These are phyloP conservation scores for Formica selysi DNA, from an alignment of 1,140 invertebrate species.

Conservation along the genomic window DNA sequence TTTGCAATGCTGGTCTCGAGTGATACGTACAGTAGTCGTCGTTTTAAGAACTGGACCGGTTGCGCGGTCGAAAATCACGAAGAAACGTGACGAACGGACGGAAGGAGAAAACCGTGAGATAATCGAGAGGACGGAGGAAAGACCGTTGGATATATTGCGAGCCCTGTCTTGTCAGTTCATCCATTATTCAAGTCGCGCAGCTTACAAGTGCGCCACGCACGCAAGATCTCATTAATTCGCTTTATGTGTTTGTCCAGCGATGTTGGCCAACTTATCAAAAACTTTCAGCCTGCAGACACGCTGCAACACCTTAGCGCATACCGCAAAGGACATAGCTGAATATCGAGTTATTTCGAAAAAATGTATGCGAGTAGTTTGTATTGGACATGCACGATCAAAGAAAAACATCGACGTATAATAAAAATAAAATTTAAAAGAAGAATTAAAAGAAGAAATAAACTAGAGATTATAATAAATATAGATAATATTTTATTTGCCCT, in stretches of 20 bases:
- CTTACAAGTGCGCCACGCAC: conserved; percentile 72
- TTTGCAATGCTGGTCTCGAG: conserved; percentile 43
- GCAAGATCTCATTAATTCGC: conserved; percentile 77
- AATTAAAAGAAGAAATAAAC: neutral
- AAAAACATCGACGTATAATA: neutral
- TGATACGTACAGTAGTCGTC: conserved; percentile 25
- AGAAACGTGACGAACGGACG: conserved; percentile 73
- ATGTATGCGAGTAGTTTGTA: neutral
- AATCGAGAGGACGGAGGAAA: conserved; percentile 63
- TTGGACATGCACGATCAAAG: neutral
- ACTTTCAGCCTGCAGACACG: conserved; percentile 57
- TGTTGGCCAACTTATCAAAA: conserved; percentile 34
- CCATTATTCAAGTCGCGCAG: conserved; percentile 78
- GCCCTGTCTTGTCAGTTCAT: conserved; percentile 74
- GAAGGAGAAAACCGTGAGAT: conserved; percentile 69
- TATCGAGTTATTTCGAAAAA: conserved; percentile 41
- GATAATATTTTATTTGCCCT: neutral
- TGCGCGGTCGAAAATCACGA: conserved; percentile 69
- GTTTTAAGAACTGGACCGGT: conserved; percentile 47
- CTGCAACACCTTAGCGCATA: neutral
- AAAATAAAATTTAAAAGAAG: neutral
- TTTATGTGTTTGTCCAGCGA: conserved; percentile 76
- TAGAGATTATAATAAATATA: neutral
- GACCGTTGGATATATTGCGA: conserved; percentile 71
- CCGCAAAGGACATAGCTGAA: conserved; percentile 24